These are phyloP conservation scores for Dasysyrphus albostriatus DNA, from an alignment of 2,888 invertebrate species.

Conservation along the genomic window DNA sequence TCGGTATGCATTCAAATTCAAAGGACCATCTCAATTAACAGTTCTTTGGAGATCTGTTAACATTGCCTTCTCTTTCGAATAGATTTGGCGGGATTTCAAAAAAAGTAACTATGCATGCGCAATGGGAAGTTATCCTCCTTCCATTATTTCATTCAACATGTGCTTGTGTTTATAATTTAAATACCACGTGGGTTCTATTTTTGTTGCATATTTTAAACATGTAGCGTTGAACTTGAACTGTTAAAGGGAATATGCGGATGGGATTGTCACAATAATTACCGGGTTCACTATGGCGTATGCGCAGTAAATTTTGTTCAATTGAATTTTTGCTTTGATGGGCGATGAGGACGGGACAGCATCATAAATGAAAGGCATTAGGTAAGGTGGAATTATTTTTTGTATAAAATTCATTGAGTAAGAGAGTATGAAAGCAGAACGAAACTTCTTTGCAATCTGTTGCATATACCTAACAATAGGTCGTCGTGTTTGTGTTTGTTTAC, in stretches of 20 bases:
- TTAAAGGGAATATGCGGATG: neutral
- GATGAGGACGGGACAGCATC: neutral
- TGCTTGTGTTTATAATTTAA: slow-evolving; percentile 17
- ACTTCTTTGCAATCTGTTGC: slow-evolving; percentile 14
- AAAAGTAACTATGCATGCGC: slow-evolving; percentile 9
- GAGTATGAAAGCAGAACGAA: slow-evolving; percentile 15
- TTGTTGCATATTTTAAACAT: slow-evolving; percentile 27
- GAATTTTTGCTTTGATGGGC: neutral
- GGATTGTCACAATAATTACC: slow-evolving; percentile 3
- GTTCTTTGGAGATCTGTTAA: neutral
- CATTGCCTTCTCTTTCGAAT: slow-evolving; percentile 15
- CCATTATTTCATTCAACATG: slow-evolving; percentile 25
- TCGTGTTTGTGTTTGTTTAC: slow-evolving; percentile 32
- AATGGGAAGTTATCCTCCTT: neutral
- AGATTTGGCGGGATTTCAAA: slow-evolving; percentile 5
- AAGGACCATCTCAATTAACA: slow-evolving; percentile 8
- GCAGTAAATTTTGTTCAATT: slow-evolving; percentile 29
- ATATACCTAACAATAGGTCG: slow-evolving; percentile 1
- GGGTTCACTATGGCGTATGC: slow-evolving; percentile 59
- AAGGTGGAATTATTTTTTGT: slow-evolving; percentile 4
- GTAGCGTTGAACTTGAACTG: slow-evolving; percentile 59
- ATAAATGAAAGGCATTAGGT: slow-evolving; percentile 27
- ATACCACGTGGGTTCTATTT: slow-evolving; percentile 37
- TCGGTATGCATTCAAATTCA: too few species aligned
- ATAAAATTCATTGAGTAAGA: neutral